phyloP scores from a whole-genome alignment of 2,113 vertebrate species.

The Anthoscopus minutus region DNA sequence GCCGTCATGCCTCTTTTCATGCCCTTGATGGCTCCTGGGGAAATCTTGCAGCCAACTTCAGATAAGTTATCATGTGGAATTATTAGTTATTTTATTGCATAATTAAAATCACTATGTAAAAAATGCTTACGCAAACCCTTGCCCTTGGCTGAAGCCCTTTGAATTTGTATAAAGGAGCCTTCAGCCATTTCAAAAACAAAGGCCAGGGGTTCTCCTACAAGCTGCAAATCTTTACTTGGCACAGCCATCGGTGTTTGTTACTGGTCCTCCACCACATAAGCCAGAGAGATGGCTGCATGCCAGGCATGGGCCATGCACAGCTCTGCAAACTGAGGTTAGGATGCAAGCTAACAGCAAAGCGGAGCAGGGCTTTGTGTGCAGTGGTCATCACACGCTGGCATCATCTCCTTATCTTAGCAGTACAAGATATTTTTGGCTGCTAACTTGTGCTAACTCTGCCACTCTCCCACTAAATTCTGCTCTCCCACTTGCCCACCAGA shows the following conservation, averaged over 20 bases:
- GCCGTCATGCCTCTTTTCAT: neutral
- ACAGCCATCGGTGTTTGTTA: accelerated
- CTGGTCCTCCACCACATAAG: neutral
- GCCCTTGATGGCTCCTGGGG: neutral
- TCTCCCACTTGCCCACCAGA: neutral
- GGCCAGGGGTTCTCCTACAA: neutral
- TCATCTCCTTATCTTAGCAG: neutral
- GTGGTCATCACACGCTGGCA: neutral
- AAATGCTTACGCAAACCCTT: neutral
- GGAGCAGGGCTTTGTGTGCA: accelerated
- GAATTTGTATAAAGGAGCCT: neutral
- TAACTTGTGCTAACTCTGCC: neutral
- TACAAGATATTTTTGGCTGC: neutral
- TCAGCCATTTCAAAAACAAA: neutral
- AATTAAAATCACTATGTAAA: neutral
- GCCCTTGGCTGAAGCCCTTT: neutral
- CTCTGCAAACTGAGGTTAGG: neutral
- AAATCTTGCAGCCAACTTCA: neutral
- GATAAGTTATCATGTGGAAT: neutral
- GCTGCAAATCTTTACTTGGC: neutral
- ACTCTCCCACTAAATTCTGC: neutral
- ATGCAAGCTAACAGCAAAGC: neutral
- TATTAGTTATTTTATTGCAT: neutral
- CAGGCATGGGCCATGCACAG: neutral
- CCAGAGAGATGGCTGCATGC: neutral